Conservation (phyloP, 2,113 vertebrate genomes). For the Madoqua kirkii region DNA sequence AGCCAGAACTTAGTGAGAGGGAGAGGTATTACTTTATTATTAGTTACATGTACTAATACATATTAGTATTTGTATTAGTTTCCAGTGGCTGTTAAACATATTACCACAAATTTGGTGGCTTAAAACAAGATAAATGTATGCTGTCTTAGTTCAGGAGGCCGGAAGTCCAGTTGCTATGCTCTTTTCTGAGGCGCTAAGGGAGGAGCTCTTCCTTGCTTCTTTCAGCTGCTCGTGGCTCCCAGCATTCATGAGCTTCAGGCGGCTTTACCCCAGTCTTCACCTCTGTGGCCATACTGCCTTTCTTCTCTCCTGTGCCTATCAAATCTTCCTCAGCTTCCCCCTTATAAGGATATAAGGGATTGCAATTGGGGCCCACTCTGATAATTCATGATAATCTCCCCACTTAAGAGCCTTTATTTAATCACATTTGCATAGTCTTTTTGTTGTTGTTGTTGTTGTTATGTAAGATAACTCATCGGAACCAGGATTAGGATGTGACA, state of each 20-base stretch:
- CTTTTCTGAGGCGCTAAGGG: not conserved
- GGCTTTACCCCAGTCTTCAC: not conserved
- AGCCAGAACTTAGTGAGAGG: not conserved
- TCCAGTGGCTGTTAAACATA: not conserved
- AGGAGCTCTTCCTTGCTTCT: not conserved
- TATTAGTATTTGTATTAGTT: not conserved
- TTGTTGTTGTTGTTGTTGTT: not conserved
- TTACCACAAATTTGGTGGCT: not conserved
- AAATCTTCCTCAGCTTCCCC: not conserved
- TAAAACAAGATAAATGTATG: not conserved
- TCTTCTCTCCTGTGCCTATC: not conserved
- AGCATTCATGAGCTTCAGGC: not conserved
- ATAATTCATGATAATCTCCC: not conserved
- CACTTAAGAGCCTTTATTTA: not conserved
- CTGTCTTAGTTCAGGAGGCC: not conserved
- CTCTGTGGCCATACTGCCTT: not conserved
- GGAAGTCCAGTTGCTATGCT: not conserved
- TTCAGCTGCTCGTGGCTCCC: not conserved
- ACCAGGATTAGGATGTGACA: not conserved
- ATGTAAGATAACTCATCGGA: not conserved
- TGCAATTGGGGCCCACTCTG: not conserved
- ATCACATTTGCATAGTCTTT: not conserved
- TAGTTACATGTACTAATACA: not conserved
- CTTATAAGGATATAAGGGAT: not conserved
- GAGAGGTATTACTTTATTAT: not conserved